Conservation (phyloP, 2,888 invertebrate genomes). For the Xanthorhoe spadicearia region DNA sequence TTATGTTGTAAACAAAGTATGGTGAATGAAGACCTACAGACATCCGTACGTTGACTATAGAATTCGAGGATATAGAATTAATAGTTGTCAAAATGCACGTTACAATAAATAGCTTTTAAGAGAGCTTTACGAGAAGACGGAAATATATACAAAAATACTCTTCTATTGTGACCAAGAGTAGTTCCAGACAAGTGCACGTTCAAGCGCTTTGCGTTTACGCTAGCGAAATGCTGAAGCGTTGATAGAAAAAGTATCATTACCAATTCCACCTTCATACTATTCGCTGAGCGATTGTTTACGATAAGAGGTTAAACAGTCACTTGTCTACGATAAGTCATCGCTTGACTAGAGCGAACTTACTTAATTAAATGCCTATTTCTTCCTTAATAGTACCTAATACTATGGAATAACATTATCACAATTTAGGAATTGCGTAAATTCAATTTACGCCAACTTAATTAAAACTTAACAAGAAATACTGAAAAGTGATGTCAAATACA, state of each 20-base stretch:
- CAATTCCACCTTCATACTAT: not conserved
- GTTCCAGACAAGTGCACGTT: not conserved
- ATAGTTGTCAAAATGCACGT: slow-evolving; percentile 41
- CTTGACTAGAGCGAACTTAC: slow-evolving; percentile 45
- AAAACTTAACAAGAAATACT: slow-evolving; percentile 57
- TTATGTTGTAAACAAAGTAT: too few relatives aligned
- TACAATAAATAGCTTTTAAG: slow-evolving; percentile 48
- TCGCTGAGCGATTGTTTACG: not conserved
- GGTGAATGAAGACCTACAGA: too few relatives aligned
- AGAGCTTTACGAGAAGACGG: slow-evolving; percentile 60
- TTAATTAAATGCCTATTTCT: slow-evolving; percentile 42
- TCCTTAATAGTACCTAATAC: slow-evolving; percentile 50
- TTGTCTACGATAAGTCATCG: slow-evolving; percentile 31
- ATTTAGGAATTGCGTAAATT: slow-evolving; percentile 78
- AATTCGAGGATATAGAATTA: too few relatives aligned
- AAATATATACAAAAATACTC: slow-evolving; percentile 48
- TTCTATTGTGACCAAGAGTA: slow-evolving; percentile 8
- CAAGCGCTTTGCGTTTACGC: not conserved
- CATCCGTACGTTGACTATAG: too few relatives aligned
- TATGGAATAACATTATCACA: slow-evolving; percentile 79
- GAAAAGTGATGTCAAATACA: slow-evolving; percentile 55
- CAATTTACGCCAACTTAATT: slow-evolving; percentile 55
- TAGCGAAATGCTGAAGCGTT: not conserved
- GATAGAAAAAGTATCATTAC: not conserved
- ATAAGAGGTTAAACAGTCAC: not conserved